Evolutionary conservation across 2,113 vertebrate genomes (phyloP).

Genomic region (Typhlomys cinereus): DNA sequence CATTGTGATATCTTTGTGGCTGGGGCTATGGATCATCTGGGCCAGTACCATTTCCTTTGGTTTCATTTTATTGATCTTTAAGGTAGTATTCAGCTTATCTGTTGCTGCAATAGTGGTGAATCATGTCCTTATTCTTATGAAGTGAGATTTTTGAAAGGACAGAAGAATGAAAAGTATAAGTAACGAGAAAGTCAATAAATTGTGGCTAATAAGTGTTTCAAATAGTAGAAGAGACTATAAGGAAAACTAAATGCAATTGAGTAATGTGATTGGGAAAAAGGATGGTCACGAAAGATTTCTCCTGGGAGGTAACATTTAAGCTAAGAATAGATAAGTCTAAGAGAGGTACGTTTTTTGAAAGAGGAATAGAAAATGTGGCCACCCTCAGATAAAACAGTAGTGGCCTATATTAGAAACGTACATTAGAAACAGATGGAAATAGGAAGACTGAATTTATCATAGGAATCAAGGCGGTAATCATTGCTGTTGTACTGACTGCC

Average conservation of each 20-base stretch:
- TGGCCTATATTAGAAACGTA: background rate
- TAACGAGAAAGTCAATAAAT: background rate
- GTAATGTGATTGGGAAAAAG: background rate
- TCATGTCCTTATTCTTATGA: background rate
- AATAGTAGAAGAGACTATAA: background rate
- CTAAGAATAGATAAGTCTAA: background rate
- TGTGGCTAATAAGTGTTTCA: background rate
- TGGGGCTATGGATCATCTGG: background rate
- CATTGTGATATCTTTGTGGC: background rate
- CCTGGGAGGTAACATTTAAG: background rate
- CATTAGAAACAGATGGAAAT: constrained; percentile 1
- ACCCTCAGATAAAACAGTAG: background rate
- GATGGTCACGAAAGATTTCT: too few relatives aligned
- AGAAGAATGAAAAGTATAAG: background rate
- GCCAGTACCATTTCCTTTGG: background rate
- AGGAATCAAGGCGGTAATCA: background rate
- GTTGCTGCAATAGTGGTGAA: too few relatives aligned
- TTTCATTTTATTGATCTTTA: constrained; percentile 24
- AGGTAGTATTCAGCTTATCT: too few relatives aligned
- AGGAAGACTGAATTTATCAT: background rate
- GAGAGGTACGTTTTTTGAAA: background rate
- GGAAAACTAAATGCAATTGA: background rate
- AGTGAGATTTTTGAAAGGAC: background rate
- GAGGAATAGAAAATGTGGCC: background rate
- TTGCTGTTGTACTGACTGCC: background rate